Percentiles rank a stretch among this genome's conserved stretches.
Evolutionary conservation across 2,113 vertebrate genomes (phyloP).

Genomic region (Scytalopus superciliaris): DNA sequence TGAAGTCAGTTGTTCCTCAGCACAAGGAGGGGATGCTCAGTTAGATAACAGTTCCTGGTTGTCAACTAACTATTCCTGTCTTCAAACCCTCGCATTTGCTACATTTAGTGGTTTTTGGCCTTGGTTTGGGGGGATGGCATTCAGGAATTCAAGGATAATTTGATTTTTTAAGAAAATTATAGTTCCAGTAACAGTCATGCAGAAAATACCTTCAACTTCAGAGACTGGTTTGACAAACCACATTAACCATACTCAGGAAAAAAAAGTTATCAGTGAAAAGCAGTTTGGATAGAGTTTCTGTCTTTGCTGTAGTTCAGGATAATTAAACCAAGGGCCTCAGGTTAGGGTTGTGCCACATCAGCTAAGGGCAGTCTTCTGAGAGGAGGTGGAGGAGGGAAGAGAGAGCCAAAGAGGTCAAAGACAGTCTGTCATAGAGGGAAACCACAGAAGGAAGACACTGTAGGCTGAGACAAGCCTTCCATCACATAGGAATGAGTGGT

Average conservation of each 20-base stretch:
- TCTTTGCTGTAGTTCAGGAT: not conserved
- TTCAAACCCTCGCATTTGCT: not conserved
- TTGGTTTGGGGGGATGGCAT: not conserved
- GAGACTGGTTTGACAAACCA: not conserved
- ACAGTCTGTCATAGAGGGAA: not conserved
- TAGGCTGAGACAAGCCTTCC: not conserved
- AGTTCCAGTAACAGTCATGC: not conserved
- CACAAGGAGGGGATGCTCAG: not conserved
- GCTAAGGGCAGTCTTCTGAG: not conserved
- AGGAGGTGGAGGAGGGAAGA: not conserved
- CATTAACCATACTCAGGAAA: not conserved
- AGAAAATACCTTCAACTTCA: not conserved
- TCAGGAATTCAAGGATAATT: not conserved
- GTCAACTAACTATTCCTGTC: not conserved
- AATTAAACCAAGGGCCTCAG: not conserved
- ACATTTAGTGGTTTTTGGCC: not conserved
- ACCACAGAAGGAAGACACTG: not conserved
- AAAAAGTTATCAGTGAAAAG: not conserved
- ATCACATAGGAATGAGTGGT: not conserved
- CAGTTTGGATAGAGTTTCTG: not conserved
- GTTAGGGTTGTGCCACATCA: slow-evolving; percentile 8
- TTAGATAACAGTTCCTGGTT: not conserved
- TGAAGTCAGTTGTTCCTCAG: not conserved
- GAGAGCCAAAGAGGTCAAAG: not conserved
- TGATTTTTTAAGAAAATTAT: not conserved